Evolutionary conservation across 1,140 invertebrate species (phyloP).

Genomic region (Drosophila sturtevanti): DNA sequence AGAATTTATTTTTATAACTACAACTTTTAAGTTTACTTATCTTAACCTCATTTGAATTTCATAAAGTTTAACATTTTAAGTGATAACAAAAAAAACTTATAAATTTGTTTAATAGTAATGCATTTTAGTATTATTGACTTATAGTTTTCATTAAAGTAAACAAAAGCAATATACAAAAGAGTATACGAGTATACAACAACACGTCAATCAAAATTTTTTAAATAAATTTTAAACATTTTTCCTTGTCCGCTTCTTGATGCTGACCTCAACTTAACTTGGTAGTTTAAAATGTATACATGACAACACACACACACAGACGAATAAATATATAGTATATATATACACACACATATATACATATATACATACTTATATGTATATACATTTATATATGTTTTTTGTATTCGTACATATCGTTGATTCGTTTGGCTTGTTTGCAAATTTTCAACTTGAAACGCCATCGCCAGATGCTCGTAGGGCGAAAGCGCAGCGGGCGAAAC

Average conservation of each 20-base stretch:
- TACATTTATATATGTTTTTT: background rate
- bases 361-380: background rate
- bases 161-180: background rate
- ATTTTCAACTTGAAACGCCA: conserved; percentile 74
- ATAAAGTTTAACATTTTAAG: background rate
- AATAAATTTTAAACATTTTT: background rate
- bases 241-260: background rate
- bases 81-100: too few species aligned
- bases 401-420: conserved; percentile 43
- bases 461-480: conserved; percentile 43
- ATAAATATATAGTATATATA: too few species aligned
- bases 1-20: too few species aligned
- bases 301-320: background rate
- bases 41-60: too few species aligned
- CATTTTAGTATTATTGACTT: background rate
- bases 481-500: conserved; percentile 43
- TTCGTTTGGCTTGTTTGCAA: conserved; percentile 66
- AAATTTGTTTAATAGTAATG: too few species aligned
- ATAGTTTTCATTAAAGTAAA: background rate
- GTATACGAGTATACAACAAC: background rate
- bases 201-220: background rate
- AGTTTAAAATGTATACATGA: conserved; percentile 10
- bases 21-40: too few species aligned
- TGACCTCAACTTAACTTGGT: conserved; percentile 23
- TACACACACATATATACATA: background rate